Conservation (phyloP, 2,113 vertebrate species). For the Tursiops truncatus region DNA sequence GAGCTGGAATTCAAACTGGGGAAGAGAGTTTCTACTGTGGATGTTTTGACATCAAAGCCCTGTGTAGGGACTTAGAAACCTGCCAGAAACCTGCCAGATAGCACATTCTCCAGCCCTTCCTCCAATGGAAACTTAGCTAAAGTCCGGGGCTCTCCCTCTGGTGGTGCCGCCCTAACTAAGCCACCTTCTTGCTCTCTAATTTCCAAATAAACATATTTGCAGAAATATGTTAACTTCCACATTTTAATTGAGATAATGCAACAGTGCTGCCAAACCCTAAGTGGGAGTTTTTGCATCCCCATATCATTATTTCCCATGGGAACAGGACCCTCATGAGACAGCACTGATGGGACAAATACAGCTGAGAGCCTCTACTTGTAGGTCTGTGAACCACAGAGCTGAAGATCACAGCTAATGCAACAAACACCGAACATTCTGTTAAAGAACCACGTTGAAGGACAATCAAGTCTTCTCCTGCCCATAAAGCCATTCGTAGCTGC, state of each 20-base stretch:
- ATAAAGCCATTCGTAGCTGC: neutral
- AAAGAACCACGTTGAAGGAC: neutral
- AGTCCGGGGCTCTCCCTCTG: neutral
- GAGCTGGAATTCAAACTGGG: neutral
- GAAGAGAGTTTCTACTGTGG: rapidly evolving
- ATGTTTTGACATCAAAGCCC: neutral
- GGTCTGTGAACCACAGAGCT: neutral
- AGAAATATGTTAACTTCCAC: neutral
- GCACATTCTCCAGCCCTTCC: no score
- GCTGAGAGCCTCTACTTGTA: neutral
- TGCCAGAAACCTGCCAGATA: neutral
- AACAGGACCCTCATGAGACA: neutral
- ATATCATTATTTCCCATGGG: neutral
- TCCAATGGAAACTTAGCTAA: neutral
- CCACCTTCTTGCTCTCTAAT: neutral
- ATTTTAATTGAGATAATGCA: neutral
- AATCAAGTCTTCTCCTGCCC: neutral
- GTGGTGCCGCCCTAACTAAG: neutral
- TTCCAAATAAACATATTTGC: slow-evolving; percentile 24
- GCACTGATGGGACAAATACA: rapidly evolving
- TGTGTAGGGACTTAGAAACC: neutral
- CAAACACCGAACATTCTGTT: neutral
- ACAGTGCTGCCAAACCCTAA: no score
- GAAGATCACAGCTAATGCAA: neutral
- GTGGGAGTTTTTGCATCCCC: neutral